Percentiles rank a stretch among this genome's conserved stretches.
These are phyloP conservation scores for Crenichthys baileyi DNA, from an alignment of 2,797 vertebrate species.

Conservation along the genomic window DNA sequence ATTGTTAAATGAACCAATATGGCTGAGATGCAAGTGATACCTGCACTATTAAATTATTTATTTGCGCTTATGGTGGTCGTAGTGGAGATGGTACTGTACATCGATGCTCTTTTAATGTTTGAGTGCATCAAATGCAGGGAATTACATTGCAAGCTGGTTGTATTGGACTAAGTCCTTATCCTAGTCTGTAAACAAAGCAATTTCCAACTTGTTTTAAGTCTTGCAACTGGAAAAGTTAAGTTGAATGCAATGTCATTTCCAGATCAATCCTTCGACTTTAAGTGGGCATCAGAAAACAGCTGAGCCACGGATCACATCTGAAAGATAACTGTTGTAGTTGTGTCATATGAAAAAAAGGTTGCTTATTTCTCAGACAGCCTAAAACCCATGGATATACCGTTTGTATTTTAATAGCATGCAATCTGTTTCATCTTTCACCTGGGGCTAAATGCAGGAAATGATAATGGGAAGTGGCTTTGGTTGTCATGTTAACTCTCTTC, in stretches of 20 bases:
- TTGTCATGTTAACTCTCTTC: conserved; percentile 53
- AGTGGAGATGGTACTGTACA: too few relatives aligned
- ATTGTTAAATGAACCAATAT: too few relatives aligned
- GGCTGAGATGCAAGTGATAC: too few relatives aligned
- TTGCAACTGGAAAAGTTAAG: too few relatives aligned
- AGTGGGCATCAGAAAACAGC: neutral
- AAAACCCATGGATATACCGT: neutral
- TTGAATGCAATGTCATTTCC: neutral
- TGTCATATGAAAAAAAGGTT: neutral
- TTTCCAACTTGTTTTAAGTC: too few relatives aligned
- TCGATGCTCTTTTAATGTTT: too few relatives aligned
- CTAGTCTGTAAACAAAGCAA: too few relatives aligned
- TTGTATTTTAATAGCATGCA: neutral
- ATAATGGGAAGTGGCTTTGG: conserved; percentile 42
- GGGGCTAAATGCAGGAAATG: conserved; percentile 23
- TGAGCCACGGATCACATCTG: neutral
- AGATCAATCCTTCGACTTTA: neutral
- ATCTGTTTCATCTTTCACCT: conserved; percentile 44
- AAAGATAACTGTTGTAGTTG: neutral
- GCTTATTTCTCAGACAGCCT: neutral
- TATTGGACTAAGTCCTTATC: too few relatives aligned
- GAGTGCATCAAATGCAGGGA: too few relatives aligned
- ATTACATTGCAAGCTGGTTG: too few relatives aligned
- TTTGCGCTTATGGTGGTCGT: too few relatives aligned
- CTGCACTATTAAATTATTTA: too few relatives aligned